Percentiles rank a stretch among this genome's conserved stretches.
Evolutionary conservation across 2,113 vertebrate species (phyloP).

Genomic region (Hippocampus mohnikei): DNA sequence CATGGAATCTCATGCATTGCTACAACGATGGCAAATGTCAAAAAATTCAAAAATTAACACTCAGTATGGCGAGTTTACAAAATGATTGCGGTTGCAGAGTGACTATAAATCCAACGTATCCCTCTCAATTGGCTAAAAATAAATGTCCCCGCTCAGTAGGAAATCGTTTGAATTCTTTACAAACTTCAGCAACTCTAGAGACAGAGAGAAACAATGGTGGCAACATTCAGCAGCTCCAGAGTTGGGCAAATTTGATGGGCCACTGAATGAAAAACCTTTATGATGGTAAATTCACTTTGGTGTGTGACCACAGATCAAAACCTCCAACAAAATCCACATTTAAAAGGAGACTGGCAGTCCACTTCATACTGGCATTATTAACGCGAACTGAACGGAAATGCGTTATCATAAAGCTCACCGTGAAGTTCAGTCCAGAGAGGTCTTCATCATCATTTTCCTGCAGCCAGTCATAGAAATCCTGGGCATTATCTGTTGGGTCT

Average conservation of each 20-base stretch:
- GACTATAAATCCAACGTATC: conserved; percentile 2
- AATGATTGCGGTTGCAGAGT: background rate
- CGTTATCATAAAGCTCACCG: conserved; percentile 73
- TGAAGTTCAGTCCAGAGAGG: conserved; percentile 83
- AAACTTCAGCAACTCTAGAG: background rate
- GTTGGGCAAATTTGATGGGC: background rate
- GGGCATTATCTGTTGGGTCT: conserved; percentile 94
- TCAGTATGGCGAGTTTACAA: background rate
- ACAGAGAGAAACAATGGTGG: background rate
- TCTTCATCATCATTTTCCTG: conserved; percentile 82
- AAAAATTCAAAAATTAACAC: background rate
- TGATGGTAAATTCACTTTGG: background rate
- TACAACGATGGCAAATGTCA: background rate
- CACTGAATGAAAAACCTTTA: background rate
- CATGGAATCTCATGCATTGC: background rate
- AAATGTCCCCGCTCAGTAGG: background rate
- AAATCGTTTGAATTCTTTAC: conserved; percentile 12
- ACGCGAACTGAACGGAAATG: background rate
- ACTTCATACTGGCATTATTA: background rate
- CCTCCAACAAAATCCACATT: background rate
- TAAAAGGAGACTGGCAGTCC: background rate
- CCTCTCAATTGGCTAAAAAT: background rate
- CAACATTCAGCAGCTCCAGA: background rate
- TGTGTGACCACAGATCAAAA: background rate
- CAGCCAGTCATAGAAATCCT: conserved; percentile 97